Conservation (phyloP, 2,888 invertebrate species). For the Thereva unica region DNA sequence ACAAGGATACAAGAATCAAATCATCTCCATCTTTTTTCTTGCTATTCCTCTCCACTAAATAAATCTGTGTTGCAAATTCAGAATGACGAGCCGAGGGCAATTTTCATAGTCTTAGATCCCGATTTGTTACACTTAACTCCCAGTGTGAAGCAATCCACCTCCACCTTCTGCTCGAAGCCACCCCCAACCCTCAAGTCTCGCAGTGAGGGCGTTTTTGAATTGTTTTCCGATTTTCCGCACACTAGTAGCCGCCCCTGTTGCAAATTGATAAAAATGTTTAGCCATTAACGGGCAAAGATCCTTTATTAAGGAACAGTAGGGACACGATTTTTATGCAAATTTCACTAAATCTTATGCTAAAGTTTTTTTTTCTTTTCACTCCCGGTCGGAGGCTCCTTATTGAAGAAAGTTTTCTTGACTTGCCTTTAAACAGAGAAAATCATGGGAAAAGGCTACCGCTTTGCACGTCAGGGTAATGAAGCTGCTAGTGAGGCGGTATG, state of each 20-base stretch:
- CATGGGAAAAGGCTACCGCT: slow-evolving; percentile 70
- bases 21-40: neutral
- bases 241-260: neutral
- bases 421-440: slow-evolving; percentile 65
- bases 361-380: slow-evolving; percentile 3
- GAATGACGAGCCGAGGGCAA: slow-evolving; percentile 23
- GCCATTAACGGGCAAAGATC: slow-evolving; percentile 20
- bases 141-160: slow-evolving; percentile 15
- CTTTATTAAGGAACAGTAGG: slow-evolving; percentile 27
- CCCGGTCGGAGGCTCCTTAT: neutral
- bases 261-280: slow-evolving; percentile 28
- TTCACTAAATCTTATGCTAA: slow-evolving; percentile 8
- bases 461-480: slow-evolving; percentile 86
- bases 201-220: neutral
- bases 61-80: slow-evolving; percentile 26
- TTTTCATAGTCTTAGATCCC: slow-evolving; percentile 18
- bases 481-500: slow-evolving; percentile 85
- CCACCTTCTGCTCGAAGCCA: slow-evolving; percentile 14
- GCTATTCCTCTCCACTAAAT: neutral
- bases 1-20: neutral
- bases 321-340: slow-evolving; percentile 27
- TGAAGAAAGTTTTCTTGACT: neutral
- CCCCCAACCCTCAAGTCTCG: neutral
- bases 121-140: slow-evolving; percentile 32
- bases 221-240: neutral